A percentile compares a stretch with the other conserved stretches of the same genome.
phyloP scores from a whole-genome alignment of 2,888 invertebrate genomes.

The Archips xylosteana region DNA sequence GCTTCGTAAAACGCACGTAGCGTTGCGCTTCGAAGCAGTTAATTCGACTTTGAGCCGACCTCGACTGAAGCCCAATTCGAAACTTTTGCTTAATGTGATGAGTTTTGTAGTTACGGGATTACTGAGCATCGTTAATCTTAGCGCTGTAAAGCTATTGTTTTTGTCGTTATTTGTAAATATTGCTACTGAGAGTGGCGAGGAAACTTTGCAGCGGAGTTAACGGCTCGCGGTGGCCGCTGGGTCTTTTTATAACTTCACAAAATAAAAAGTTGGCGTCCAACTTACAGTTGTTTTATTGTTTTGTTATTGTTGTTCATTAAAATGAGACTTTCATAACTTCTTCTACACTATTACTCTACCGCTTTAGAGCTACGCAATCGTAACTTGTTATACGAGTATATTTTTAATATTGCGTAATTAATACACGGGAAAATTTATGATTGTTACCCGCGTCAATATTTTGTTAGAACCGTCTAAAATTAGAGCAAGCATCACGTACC shows the following conservation, averaged over 20 bases:
- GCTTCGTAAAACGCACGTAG: neutral
- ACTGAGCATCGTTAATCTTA: slow-evolving; percentile 48
- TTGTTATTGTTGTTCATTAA: slow-evolving; percentile 28
- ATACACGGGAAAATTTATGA: neutral
- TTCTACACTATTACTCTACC: neutral
- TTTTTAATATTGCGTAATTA: neutral
- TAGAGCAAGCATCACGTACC: slow-evolving; percentile 55
- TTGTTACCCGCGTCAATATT: slow-evolving; percentile 42
- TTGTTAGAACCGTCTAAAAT: slow-evolving; percentile 57
- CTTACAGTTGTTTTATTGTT: slow-evolving; percentile 37
- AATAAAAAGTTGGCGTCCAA: slow-evolving; percentile 37
- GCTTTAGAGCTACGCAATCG: neutral
- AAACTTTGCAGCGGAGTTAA: slow-evolving; percentile 26
- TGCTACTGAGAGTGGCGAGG: slow-evolving; percentile 16
- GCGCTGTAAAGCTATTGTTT: slow-evolving; percentile 26
- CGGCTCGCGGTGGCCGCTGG: slow-evolving; percentile 21
- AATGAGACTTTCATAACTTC: slow-evolving; percentile 15
- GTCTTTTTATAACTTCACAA: slow-evolving; percentile 35
- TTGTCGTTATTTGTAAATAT: slow-evolving; percentile 33
- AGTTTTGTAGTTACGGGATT: slow-evolving; percentile 61
- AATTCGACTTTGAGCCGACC: slow-evolving; percentile 66
- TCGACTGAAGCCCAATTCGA: slow-evolving; percentile 47
- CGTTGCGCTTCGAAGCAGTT: slow-evolving; percentile 53
- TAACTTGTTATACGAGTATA: neutral
- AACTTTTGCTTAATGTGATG: slow-evolving; percentile 53